Evolutionary conservation across 2,113 vertebrate genomes (phyloP).

Genomic region (Sula dactylatra): DNA sequence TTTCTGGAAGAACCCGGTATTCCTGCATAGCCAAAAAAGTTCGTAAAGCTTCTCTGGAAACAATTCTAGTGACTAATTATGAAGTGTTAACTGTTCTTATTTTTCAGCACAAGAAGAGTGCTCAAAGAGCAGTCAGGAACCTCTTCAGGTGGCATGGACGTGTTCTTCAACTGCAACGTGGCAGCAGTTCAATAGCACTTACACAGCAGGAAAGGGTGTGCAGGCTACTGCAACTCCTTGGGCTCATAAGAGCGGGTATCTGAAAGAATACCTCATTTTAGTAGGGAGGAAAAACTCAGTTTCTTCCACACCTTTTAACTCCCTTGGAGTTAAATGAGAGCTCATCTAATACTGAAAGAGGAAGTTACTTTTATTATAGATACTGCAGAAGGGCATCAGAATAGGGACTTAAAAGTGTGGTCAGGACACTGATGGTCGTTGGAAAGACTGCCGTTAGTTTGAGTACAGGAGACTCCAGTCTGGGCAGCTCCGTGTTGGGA

Average conservation of each 20-base stretch:
- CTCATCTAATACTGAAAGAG: not conserved
- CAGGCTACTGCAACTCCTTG: not conserved
- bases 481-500: not conserved
- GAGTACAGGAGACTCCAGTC: not conserved
- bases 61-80: not conserved
- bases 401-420: not conserved
- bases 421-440: not conserved
- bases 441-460: not conserved
- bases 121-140: not conserved
- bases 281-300: not conserved
- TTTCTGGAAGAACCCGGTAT: not conserved
- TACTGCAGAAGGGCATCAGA: no score
- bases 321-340: not conserved
- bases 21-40: not conserved
- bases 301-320: not conserved
- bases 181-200: not conserved
- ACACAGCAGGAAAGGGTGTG: not conserved
- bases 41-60: not conserved
- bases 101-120: not conserved
- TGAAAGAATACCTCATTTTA: not conserved
- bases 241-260: not conserved
- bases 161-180: not conserved
- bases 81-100: not conserved
- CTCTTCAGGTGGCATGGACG: not conserved
- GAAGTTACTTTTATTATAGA: not conserved